These are phyloP conservation scores for Chelonoidis abingdonii DNA, from an alignment of 2,113 vertebrate genomes.

Conservation along the genomic window DNA sequence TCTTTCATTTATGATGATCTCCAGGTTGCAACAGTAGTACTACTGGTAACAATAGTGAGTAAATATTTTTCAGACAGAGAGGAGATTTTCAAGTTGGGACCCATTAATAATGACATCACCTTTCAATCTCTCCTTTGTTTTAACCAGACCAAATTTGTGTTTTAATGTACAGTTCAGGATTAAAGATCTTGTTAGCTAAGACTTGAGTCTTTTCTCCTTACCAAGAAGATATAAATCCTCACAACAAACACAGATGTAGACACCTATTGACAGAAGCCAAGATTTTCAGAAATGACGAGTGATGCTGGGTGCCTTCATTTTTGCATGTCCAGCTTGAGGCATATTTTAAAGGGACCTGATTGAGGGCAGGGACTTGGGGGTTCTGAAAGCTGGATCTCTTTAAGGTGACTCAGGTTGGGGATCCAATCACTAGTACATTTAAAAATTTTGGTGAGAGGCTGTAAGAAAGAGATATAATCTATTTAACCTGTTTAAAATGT, in stretches of 20 bases:
- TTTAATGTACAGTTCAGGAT: background rate
- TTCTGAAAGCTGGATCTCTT: background rate
- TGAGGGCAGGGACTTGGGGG: background rate
- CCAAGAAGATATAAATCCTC: background rate
- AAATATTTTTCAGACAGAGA: background rate
- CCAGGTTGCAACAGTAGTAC: background rate
- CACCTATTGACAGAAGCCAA: background rate
- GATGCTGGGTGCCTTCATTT: background rate
- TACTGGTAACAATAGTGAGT: background rate
- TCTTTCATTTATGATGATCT: background rate
- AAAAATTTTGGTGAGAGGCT: background rate
- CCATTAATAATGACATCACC: background rate
- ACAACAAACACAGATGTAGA: rapidly evolving
- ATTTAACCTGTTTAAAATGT: background rate
- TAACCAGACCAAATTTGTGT: background rate
- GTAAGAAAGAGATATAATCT: rapidly evolving
- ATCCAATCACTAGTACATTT: background rate
- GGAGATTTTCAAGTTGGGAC: background rate
- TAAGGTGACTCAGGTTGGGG: background rate
- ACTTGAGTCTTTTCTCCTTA: background rate
- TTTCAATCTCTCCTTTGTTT: background rate
- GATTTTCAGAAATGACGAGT: background rate
- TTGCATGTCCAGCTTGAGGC: background rate
- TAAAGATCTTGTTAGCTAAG: background rate
- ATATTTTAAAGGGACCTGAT: background rate